Base-by-base conservation (phyloP, 2,113 vertebrate genomes). In the Nothocercus nigrocapillus region DNA sequence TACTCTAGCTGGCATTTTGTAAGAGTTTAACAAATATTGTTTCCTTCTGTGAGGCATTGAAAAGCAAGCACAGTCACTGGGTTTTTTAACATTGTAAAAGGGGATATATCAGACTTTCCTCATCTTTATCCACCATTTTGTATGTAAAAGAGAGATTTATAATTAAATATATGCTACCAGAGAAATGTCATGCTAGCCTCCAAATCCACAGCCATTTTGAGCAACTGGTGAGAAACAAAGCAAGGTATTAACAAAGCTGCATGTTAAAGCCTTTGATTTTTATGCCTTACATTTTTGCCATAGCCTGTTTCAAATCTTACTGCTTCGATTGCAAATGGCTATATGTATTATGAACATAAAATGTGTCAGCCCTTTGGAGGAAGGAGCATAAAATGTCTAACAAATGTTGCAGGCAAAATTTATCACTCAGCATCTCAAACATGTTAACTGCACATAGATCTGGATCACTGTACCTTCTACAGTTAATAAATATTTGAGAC, bases 401-500 rank as follows among this genome's bases (percentile, higher is more conserved):
- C 13, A 19, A 53, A 27, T 53, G 47, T 16, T 36, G 17, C 11
- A 8, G 27, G n/a, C 47, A 53, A 24, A 53, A 51, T 38, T 27
- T 27, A 72, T 51, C 16, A 49, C n/a, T 27, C 22, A 49, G 25
- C 25, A 72, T 36, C 28, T 53, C 66, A 76, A 74, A 45, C 79
- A 12, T 68, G 30, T 45, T 69, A 73, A 21, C 25, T 51, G 12
- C 13, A 14, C 38, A 5, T 19, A 42, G 17, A 44, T 68, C 67
- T 38, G 51, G 32, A 67, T 49, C 32, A 6, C 25, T 82, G 17
- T 47, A 59, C 32, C 4, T 70, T 67, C 76, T 66, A 30, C 42
- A 84, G 38, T n/a, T 92, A 79, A 88, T 72, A 93, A 95, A 74
- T 76, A 36, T 34, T 69, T 79, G 58, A 28, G 70, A 86, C 11